These are phyloP conservation scores for Muntiacus muntjak DNA, from an alignment of 2,113 vertebrate species.

Conservation along the genomic window DNA sequence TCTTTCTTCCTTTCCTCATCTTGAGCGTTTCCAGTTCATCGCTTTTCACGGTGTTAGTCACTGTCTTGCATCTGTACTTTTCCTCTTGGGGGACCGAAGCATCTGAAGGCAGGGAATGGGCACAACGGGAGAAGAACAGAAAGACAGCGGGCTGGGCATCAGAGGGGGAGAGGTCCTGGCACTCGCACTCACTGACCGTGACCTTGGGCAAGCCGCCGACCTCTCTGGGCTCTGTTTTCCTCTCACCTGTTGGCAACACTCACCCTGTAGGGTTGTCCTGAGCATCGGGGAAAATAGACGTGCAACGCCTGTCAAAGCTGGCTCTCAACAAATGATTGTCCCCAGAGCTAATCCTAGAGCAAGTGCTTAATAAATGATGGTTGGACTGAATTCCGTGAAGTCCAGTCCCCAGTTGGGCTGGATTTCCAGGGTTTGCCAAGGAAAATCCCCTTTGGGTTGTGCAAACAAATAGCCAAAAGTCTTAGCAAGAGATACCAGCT, in stretches of 20 bases:
- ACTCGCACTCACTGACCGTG: fast-evolving
- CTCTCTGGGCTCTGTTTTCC: not conserved
- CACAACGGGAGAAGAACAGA: not conserved
- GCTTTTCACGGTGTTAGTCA: not conserved
- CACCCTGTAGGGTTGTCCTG: not conserved
- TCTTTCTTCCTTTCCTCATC: not conserved
- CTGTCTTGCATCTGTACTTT: not conserved
- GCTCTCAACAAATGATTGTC: not conserved
- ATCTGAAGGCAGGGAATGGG: not conserved
- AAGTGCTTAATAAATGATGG: not conserved
- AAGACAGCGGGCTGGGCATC: not conserved
- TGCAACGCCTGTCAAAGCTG: not conserved
- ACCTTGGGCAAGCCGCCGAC: not conserved
- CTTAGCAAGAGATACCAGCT: too few species aligned
- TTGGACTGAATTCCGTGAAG: not conserved
- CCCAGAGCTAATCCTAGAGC: not conserved
- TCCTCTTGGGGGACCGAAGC: not conserved
- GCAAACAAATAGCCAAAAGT: not conserved
- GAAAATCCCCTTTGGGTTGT: not conserved
- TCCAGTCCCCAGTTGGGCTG: not conserved
- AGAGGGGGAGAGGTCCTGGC: not conserved
- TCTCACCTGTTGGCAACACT: not conserved
- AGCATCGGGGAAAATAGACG: not conserved
- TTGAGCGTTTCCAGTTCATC: not conserved
- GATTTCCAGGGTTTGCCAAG: not conserved